A percentile compares a stretch with the other conserved stretches of the same genome.
Conservation (phyloP, 2,888 invertebrate species). For the Limenitis camilla region DNA sequence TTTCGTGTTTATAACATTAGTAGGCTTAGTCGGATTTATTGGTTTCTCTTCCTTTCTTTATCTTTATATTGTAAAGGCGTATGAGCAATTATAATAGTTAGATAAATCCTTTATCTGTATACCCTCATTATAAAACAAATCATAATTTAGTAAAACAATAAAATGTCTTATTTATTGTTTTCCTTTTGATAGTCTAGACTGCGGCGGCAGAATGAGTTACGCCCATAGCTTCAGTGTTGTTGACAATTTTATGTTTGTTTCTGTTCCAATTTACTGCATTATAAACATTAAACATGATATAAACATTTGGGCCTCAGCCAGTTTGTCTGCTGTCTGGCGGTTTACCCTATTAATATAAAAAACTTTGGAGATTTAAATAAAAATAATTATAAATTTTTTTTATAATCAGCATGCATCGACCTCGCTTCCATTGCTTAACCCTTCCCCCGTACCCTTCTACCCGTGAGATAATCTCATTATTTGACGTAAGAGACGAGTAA, state of each 20-base stretch:
- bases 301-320: conserved; percentile 10
- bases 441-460: too few species aligned
- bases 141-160: not conserved
- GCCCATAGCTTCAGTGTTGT: not conserved
- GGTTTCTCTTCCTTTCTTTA: too few species aligned
- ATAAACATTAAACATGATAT: conserved; percentile 10
- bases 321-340: not conserved
- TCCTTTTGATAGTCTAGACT: conserved; percentile 39
- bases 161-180: conserved; percentile 44
- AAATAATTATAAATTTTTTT: too few species aligned
- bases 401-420: too few species aligned
- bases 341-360: not conserved
- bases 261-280: conserved; percentile 6
- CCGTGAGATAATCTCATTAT: too few species aligned
- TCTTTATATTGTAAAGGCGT: too few species aligned
- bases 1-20: too few species aligned
- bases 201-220: conserved; percentile 10
- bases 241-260: conserved; percentile 8
- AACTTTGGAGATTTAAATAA: not conserved
- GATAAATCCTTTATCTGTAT: not conserved
- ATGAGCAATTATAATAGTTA: too few species aligned
- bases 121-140: not conserved
- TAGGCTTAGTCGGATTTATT: too few species aligned
- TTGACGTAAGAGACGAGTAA: too few species aligned
- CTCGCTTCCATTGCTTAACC: too few species aligned